These are phyloP conservation scores for Malurus elegans DNA, from an alignment of 2,113 vertebrate genomes.

Conservation along the genomic window DNA sequence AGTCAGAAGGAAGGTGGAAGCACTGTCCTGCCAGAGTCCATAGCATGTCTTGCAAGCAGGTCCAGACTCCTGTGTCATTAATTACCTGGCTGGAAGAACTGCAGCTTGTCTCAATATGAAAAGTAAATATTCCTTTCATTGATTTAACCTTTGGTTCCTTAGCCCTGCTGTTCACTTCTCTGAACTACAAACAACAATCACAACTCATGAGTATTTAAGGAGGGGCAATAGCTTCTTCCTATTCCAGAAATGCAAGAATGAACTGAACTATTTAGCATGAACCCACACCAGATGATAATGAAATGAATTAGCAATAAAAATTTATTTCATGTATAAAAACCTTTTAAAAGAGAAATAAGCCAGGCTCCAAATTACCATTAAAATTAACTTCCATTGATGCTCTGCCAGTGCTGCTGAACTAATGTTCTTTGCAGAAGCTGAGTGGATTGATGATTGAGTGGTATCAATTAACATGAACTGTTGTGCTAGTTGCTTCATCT, in stretches of 20 bases:
- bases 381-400: conserved; percentile 30
- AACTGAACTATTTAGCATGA: not conserved
- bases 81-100: not conserved
- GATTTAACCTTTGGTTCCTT: not conserved
- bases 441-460: conserved; percentile 4
- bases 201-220: not conserved
- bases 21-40: not conserved
- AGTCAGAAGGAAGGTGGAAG: not conserved
- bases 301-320: conserved; percentile 45
- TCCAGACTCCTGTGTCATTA: not conserved
- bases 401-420: conserved; percentile 35
- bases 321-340: conserved; percentile 16
- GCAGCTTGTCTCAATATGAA: not conserved
- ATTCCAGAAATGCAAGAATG: not conserved
- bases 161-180: not conserved
- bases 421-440: not conserved
- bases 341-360: conserved; percentile 20
- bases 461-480: conserved; percentile 25
- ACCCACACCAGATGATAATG: not conserved
- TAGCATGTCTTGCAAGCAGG: not conserved
- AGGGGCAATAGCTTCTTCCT: not conserved
- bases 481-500: conserved; percentile 6
- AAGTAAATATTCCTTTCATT: not conserved
- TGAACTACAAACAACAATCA: not conserved
- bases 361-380: conserved; percentile 16